Evolutionary conservation across 2,888 invertebrate species (phyloP), one percentile per base, ranked within the genome.

Genomic region (Tachina fera): DNA sequence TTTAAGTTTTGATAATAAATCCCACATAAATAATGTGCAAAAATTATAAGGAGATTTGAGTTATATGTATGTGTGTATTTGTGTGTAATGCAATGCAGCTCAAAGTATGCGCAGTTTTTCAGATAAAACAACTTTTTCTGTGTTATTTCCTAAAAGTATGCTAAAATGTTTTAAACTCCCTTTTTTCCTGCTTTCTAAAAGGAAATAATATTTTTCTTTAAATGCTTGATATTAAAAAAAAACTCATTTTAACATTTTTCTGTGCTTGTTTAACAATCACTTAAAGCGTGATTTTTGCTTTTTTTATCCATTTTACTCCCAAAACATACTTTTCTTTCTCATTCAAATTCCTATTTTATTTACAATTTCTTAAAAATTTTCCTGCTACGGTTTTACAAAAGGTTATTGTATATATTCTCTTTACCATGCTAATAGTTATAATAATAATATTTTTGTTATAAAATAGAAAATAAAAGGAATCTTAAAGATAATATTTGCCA

Each of bases 401-500:
- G 67, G 67, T 77, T 77, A 70, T 81, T 81, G 13, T 61, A 72
- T 14, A 49, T 11, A 41, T 47, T 41, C 11, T n/a, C 61, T 53
- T 6, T 61, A 49, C 31, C 51, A 84, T 76, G 77, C 77, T 84
- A 81, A 84, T 81, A 68, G 58, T 63, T 51, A 13, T 31, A 58
- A 71, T 41, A 77, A 68, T 72, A 67, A 76, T 70, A 84, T 76
- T 70, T 76, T 58, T 70, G 65, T 31, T 31, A 68, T 14, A 83
- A 51, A 60, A 47, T 56, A 14, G 67, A 51, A 77, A 47, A n/a
- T n/a, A n/a, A 71, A 68, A 22, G 61, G 45, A 74, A 68, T 77
- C 76, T 61, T 61, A 80, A 80, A 76, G 80, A 76, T 84, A 77
- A 81, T 72, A 56, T 81, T 81, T 77, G 84, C 84, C 84, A 68